A percentile compares a stretch with the other conserved stretches of the same genome.
phyloP scores from a whole-genome alignment of 1,140 invertebrate genomes.

The Trichogramma pretiosum region DNA sequence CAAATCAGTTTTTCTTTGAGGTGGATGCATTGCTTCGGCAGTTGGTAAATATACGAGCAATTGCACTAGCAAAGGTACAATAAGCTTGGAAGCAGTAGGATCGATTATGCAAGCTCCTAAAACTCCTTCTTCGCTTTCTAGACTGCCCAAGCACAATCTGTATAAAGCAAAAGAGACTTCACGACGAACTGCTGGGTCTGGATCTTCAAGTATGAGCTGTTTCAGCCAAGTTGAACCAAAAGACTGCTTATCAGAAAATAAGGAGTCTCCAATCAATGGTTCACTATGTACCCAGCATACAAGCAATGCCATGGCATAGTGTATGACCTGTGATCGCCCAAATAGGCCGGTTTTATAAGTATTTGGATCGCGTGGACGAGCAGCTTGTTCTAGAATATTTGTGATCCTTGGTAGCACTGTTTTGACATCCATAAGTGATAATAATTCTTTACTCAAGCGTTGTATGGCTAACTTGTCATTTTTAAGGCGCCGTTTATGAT shows the following conservation, averaged over 20 bases:
- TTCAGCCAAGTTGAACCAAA: slow-evolving; percentile 58
- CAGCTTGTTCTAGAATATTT: slow-evolving; percentile 79
- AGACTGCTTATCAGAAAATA: slow-evolving; percentile 58
- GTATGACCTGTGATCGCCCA: slow-evolving; percentile 74
- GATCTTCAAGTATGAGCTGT: slow-evolving; percentile 71
- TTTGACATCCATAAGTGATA: slow-evolving; percentile 75
- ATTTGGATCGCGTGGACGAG: slow-evolving; percentile 65
- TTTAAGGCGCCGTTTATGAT: slow-evolving; percentile 45
- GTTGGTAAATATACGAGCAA: slow-evolving; percentile 70
- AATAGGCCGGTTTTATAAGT: slow-evolving; percentile 81
- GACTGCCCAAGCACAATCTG: slow-evolving; percentile 69
- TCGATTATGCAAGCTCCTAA: slow-evolving; percentile 33
- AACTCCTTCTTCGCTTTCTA: slow-evolving; percentile 50
- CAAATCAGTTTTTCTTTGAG: slow-evolving; percentile 43
- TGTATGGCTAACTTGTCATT: slow-evolving; percentile 58
- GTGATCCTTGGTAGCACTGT: slow-evolving; percentile 73
- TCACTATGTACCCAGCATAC: slow-evolving; percentile 79
- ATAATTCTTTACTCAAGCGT: slow-evolving; percentile 60
- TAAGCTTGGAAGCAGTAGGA: slow-evolving; percentile 39
- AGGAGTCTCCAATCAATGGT: slow-evolving; percentile 51
- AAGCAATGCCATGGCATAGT: slow-evolving; percentile 71
- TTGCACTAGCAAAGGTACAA: slow-evolving; percentile 70
- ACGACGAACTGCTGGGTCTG: slow-evolving; percentile 73
- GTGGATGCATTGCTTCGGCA: slow-evolving; percentile 77
- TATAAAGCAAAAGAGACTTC: slow-evolving; percentile 86